A percentile compares a stretch with the other conserved stretches of the same genome.
phyloP scores from a whole-genome alignment of 2,888 invertebrate genomes.

The Phaedon cochleariae region DNA sequence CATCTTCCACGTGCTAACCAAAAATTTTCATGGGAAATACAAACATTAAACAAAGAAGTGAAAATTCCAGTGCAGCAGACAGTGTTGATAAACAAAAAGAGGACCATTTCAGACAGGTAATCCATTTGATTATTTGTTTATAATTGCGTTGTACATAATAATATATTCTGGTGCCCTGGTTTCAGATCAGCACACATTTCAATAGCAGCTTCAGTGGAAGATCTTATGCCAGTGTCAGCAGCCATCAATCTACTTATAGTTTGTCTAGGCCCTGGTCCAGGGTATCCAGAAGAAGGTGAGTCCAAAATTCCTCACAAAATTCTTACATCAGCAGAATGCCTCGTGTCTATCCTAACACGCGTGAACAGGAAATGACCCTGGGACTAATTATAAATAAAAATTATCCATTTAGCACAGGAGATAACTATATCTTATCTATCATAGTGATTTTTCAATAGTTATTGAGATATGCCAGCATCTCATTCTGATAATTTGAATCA shows the following conservation, averaged over 20 bases:
- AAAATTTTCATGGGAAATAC: conserved; percentile 60
- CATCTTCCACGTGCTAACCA: conserved; percentile 31
- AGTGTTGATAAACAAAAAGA: conserved; percentile 53
- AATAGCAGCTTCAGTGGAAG: conserved; percentile 69
- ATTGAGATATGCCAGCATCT: background rate
- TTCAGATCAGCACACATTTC: conserved; percentile 68
- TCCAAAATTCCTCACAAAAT: conserved; percentile 18
- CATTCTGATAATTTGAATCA: conserved; percentile 1
- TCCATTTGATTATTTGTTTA: conserved; percentile 49
- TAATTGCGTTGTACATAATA: conserved; percentile 54
- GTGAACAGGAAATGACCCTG: conserved; percentile 23
- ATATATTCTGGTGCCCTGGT: conserved; percentile 31
- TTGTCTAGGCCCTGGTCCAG: conserved; percentile 74
- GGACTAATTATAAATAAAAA: background rate
- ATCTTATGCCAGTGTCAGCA: conserved; percentile 68
- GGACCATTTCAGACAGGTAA: conserved; percentile 56
- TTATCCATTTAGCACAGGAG: background rate
- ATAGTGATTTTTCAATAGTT: background rate
- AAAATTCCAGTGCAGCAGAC: conserved; percentile 49
- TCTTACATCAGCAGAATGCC: conserved; percentile 18
- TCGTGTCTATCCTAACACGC: conserved; percentile 16
- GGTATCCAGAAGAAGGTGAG: conserved; percentile 72
- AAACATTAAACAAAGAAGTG: conserved; percentile 49
- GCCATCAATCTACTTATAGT: conserved; percentile 70
- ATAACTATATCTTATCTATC: conserved; percentile 8